Evolutionary conservation across 1,140 invertebrate species (phyloP).

Genomic region (Papilio polyxenes): DNA sequence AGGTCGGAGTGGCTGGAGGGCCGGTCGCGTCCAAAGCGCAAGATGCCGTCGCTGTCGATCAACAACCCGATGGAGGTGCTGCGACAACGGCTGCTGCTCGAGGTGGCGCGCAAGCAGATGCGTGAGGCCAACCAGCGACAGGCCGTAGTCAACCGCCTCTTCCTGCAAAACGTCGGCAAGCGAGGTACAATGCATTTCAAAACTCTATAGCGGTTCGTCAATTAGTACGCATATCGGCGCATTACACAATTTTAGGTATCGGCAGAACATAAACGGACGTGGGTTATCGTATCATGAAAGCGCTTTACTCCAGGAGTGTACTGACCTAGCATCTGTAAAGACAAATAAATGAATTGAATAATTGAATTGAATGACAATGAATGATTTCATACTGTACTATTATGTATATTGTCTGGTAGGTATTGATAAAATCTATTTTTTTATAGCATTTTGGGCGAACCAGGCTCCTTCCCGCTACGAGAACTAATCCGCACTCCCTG

Average conservation of each 20-base stretch:
- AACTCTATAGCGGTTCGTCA: too few species aligned
- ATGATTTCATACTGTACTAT: too few species aligned
- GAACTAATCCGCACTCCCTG: conserved; percentile 59
- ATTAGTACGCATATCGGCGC: too few species aligned
- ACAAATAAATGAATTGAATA: too few species aligned
- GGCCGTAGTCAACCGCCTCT: conserved; percentile 81
- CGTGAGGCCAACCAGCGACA: conserved; percentile 83
- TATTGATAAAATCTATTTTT: conserved; percentile 11
- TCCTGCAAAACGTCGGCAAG: conserved; percentile 82
- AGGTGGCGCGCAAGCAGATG: conserved; percentile 88
- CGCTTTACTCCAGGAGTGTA: too few species aligned
- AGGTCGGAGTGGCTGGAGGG: conserved; percentile 57
- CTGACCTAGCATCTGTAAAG: too few species aligned
- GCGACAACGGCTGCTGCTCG: conserved; percentile 86
- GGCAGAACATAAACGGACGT: too few species aligned
- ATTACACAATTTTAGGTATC: too few species aligned
- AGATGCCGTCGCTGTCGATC: conserved; percentile 87
- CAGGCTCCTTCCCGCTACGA: conserved; percentile 61
- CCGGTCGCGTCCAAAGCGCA: conserved; percentile 78
- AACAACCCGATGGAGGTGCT: conserved; percentile 90
- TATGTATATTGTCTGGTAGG: too few species aligned
- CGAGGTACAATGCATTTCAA: too few species aligned
- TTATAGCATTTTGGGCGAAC: conserved; percentile 69
- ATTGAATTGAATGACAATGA: too few species aligned
- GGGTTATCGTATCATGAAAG: too few species aligned